Conservation (phyloP, 2,888 invertebrate species). For the Eupithecia abbreviata region DNA sequence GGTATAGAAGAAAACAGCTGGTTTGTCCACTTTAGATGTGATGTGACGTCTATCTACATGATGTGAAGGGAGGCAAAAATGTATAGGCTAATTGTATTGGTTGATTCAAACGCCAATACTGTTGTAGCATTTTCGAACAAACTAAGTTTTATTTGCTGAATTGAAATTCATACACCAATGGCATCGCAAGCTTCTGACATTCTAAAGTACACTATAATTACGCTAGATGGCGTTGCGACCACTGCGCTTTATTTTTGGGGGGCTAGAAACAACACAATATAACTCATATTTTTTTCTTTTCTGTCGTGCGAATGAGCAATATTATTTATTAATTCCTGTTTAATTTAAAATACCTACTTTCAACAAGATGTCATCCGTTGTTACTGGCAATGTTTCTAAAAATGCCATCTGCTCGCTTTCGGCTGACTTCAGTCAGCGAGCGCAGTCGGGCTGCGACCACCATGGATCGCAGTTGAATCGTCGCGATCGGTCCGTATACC, state of each 20-base stretch:
- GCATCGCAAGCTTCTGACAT: constrained; percentile 10
- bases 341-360: not conserved
- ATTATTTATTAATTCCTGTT: not conserved
- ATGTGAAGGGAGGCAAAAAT: constrained; percentile 25
- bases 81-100: constrained; percentile 11
- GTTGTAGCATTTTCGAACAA: constrained; percentile 5
- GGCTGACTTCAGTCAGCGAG: constrained; percentile 60
- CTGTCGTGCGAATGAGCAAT: not conserved
- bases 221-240: constrained; percentile 27
- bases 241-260: not conserved
- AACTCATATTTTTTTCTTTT: constrained; percentile 6
- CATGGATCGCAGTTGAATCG: constrained; percentile 76
- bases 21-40: not conserved
- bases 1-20: constrained; percentile 23
- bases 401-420: constrained; percentile 49
- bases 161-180: constrained; percentile 19
- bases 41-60: not conserved
- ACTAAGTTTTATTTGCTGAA: constrained; percentile 18
- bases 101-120: constrained; percentile 21
- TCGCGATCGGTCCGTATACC: constrained; percentile 59
- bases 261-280: constrained; percentile 10
- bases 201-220: constrained; percentile 1
- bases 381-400: constrained; percentile 35
- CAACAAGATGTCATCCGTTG: not conserved
- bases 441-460: constrained; percentile 75